These are phyloP conservation scores for Danio jaintianensis DNA, from an alignment of 2,797 vertebrate species.

Conservation along the genomic window DNA sequence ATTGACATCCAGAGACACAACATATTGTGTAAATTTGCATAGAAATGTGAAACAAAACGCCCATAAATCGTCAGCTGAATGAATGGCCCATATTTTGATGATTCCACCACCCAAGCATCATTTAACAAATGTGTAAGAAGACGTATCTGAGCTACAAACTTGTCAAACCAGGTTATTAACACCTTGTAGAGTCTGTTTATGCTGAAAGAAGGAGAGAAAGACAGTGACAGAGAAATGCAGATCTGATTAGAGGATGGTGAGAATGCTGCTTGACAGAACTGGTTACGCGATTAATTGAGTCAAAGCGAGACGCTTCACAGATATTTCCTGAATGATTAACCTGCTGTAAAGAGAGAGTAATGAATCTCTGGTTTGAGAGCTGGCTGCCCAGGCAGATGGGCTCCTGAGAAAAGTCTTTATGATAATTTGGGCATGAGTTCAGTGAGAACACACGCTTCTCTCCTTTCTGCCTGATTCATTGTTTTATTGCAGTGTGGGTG, in stretches of 20 bases:
- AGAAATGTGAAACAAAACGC: background rate
- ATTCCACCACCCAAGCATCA: background rate
- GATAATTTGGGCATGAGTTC: slow-evolving; percentile 17
- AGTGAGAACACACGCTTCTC: slow-evolving; percentile 23
- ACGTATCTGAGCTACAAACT: background rate
- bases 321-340: slow-evolving; percentile 56
- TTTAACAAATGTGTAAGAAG: background rate
- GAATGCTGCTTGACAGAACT: slow-evolving; percentile 45
- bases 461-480: slow-evolving; percentile 20
- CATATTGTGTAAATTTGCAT: background rate
- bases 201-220: slow-evolving; percentile 6
- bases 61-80: background rate
- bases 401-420: slow-evolving; percentile 41
- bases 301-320: slow-evolving; percentile 48
- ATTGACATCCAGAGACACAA: background rate
- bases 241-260: slow-evolving; percentile 57
- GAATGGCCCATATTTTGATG: background rate
- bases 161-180: slow-evolving; percentile 12
- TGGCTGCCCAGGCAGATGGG: slow-evolving; percentile 36
- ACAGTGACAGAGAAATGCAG: slow-evolving; percentile 4
- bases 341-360: slow-evolving; percentile 24
- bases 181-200: background rate
- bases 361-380: slow-evolving; percentile 39
- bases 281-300: slow-evolving; percentile 51
- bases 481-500: slow-evolving; percentile 5